These are phyloP conservation scores for Hydrocynus forskahlii DNA, from an alignment of 2,797 vertebrate species.

Conservation along the genomic window DNA sequence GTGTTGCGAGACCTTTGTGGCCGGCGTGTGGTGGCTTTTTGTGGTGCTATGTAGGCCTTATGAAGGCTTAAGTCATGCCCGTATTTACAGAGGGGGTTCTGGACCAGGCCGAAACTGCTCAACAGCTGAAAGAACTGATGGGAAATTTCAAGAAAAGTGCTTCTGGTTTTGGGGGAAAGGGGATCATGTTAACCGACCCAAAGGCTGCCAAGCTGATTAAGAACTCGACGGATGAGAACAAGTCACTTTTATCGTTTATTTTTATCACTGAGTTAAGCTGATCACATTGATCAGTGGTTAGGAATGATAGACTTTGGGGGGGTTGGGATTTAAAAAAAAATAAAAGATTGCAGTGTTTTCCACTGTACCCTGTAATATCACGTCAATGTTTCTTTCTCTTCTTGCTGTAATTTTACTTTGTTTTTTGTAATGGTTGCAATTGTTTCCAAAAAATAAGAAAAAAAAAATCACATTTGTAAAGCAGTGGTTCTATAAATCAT, in stretches of 20 bases:
- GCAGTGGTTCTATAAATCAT: constrained; percentile 92
- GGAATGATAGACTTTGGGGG: constrained; percentile 81
- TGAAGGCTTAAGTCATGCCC: constrained; percentile 28
- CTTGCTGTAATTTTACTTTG: constrained; percentile 76
- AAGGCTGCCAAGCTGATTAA: constrained; percentile 90
- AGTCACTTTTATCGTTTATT: constrained; percentile 69
- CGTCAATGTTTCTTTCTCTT: constrained; percentile 74
- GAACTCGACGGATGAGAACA: constrained; percentile 83
- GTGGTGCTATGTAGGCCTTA: constrained; percentile 31
- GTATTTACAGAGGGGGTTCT: constrained; percentile 57
- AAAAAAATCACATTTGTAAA: constrained; percentile 83
- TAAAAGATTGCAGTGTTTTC: constrained; percentile 92
- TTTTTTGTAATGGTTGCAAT: constrained; percentile 83
- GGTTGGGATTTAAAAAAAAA: not conserved
- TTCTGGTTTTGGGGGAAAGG: constrained; percentile 66
- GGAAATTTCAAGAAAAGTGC: constrained; percentile 73
- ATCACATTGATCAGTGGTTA: constrained; percentile 99
- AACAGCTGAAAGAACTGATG: constrained; percentile 81
- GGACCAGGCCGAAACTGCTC: constrained; percentile 71
- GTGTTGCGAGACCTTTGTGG: constrained; percentile 1
- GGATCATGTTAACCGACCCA: constrained; percentile 69
- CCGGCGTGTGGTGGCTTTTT: constrained; percentile 17
- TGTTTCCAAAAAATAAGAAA: constrained; percentile 71
- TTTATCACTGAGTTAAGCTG: constrained; percentile 89
- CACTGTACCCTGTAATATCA: constrained; percentile 92